Percentiles rank a stretch among this genome's conserved stretches.
phyloP scores from a whole-genome alignment of 2,113 vertebrate genomes.

The Pongo pygmaeus region DNA sequence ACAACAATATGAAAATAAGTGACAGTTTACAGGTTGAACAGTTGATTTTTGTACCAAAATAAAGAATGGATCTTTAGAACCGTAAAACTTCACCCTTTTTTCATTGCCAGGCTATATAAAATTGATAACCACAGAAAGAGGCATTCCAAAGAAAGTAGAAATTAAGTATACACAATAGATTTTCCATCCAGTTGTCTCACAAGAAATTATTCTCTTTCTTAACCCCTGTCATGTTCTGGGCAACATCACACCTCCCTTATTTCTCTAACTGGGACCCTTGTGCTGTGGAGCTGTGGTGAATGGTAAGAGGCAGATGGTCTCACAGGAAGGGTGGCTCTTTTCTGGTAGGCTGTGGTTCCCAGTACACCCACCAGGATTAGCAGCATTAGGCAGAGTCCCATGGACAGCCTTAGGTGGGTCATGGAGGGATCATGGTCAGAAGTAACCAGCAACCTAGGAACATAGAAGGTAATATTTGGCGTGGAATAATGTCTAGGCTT shows the following conservation, averaged over 20 bases:
- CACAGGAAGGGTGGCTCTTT: conserved; percentile 51
- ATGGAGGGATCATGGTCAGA: not conserved
- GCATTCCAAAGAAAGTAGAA: conserved; percentile 28
- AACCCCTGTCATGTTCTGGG: not conserved
- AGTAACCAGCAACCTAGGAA: conserved; percentile 41
- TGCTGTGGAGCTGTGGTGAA: not conserved
- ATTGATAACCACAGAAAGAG: not conserved
- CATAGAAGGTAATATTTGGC: not conserved
- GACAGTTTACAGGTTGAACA: not conserved
- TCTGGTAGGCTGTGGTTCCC: conserved; percentile 45
- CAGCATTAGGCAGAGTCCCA: conserved; percentile 50
- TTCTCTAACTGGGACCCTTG: not conserved
- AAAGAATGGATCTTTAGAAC: conserved; percentile 48
- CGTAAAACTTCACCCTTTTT: not conserved
- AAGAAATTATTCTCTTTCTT: not conserved
- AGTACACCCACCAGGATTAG: conserved; percentile 44
- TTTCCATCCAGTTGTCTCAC: not conserved
- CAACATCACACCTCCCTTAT: not conserved
- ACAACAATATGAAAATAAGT: not conserved
- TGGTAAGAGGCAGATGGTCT: conserved; percentile 36
- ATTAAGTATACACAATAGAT: not conserved
- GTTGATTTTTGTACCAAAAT: conserved; percentile 66
- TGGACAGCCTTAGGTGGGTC: not conserved
- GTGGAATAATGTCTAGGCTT: not conserved
- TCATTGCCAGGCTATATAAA: not conserved